Evolutionary conservation across 2,797 vertebrate genomes (phyloP), one percentile per base, ranked within the genome.

Genomic region (Botia almorhae): DNA sequence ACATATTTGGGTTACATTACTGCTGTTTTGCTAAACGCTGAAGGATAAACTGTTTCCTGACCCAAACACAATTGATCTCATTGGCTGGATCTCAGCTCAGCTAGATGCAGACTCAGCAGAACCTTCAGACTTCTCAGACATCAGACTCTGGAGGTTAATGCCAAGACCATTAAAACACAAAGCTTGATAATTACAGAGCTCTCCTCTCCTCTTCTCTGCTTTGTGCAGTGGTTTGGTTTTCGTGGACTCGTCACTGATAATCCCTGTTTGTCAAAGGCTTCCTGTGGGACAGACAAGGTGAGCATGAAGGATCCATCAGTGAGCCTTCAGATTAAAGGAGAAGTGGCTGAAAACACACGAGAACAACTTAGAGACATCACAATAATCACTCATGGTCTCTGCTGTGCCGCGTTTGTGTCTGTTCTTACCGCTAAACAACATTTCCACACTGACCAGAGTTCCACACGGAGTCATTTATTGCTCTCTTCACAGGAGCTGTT

Each of bases 91-190:
- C n/a, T 67, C 23, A 14, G 23, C 64, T 68, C 76, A 82, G 58
- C 61, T 12, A 29, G 29, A 29, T 4, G 1, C n/a, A 21, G 36
- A 82, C 72, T 81, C 79, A 74, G 81, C 72, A 82, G 65, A 83
- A 74, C n/a, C n/a, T n/a, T n/a, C n/a, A n/a, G n/a, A n/a, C n/a
- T n/a, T n/a, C n/a, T 69, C 56, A 39, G 53, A 23, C 56, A 51
- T 77, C 26, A 73, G 55, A 43, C n/a, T 29, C 39, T 74, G 69
- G 74, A 83, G 69, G 68, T 81, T 74, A 73, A 77, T 70, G 76
- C 39, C 68, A 64, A 73, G 73, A 69, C 58, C 76, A 79, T 76
- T 82, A 78, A 69, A 78, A 71, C 17, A 80, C 74, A 80, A 79
- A 72, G 69, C 61, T 76, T 39, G 29, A 81, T 83, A 81, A 69